Evolutionary conservation across 2,797 vertebrate genomes (phyloP).

Genomic region (Rhincodon typus): DNA sequence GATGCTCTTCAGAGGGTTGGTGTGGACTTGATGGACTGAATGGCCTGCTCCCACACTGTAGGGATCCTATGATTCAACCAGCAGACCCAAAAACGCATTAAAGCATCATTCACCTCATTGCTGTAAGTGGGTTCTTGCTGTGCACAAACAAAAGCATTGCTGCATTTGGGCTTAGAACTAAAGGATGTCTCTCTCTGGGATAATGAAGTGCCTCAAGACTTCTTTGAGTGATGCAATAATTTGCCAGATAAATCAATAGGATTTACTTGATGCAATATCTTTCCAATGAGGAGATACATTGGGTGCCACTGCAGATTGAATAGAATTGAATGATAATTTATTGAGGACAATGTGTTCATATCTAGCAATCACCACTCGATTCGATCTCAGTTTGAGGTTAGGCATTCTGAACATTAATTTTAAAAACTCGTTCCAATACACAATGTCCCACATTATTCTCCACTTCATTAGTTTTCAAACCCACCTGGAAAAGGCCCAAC

Average conservation of each 20-base stretch:
- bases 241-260: neutral
- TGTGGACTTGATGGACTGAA: no score
- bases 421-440: neutral
- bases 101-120: neutral
- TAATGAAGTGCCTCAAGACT: neutral
- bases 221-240: neutral
- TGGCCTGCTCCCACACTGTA: no score
- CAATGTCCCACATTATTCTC: neutral
- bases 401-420: neutral
- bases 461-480: neutral
- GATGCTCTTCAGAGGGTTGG: no score
- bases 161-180: neutral
- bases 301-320: neutral
- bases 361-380: neutral
- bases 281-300: neutral
- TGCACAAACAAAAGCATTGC: neutral
- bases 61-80: neutral
- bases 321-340: neutral
- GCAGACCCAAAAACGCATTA: neutral
- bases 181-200: neutral
- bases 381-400: neutral
- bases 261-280: neutral
- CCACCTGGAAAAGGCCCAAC: neutral
- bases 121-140: neutral
- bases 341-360: neutral